These are phyloP conservation scores for Brachionus rotundiformis DNA, from an alignment of 1,140 invertebrate species.

Conservation along the genomic window DNA sequence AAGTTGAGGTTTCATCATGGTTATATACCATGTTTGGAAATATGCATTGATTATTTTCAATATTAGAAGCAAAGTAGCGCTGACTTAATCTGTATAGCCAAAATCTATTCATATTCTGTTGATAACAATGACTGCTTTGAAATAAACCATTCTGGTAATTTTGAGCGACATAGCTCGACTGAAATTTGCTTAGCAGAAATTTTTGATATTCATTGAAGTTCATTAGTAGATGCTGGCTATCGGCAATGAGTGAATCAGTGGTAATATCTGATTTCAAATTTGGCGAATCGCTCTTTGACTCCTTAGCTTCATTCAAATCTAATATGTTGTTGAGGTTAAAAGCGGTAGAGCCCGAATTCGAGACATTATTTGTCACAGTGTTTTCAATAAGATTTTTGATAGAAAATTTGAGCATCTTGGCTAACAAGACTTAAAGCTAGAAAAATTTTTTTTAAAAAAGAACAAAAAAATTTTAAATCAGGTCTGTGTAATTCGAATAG, in stretches of 20 bases:
- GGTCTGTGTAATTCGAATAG: constrained; percentile 5
- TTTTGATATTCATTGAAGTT: constrained; percentile 16
- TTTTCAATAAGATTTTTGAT: constrained; percentile 33
- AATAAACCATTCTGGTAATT: not conserved
- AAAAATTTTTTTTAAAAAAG: not conserved
- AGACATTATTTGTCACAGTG: not conserved
- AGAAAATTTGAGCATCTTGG: constrained; percentile 40
- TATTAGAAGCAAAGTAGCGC: not conserved
- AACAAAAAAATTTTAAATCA: not conserved
- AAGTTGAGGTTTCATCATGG: not conserved
- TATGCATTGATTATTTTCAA: too few species aligned
- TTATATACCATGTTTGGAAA: not conserved
- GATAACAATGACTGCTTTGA: not conserved
- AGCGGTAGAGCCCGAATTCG: not conserved
- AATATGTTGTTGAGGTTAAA: constrained; percentile 5
- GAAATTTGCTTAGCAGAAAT: constrained; percentile 12
- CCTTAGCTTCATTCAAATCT: not conserved
- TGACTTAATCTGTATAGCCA: not conserved
- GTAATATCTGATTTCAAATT: not conserved
- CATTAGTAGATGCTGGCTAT: not conserved
- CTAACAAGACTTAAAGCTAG: not conserved
- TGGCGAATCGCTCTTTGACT: not conserved
- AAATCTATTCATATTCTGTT: not conserved
- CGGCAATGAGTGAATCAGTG: not conserved
- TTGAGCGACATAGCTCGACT: not conserved